phyloP scores from a whole-genome alignment of 2,888 invertebrate genomes.

The Oasisia sp. region DNA sequence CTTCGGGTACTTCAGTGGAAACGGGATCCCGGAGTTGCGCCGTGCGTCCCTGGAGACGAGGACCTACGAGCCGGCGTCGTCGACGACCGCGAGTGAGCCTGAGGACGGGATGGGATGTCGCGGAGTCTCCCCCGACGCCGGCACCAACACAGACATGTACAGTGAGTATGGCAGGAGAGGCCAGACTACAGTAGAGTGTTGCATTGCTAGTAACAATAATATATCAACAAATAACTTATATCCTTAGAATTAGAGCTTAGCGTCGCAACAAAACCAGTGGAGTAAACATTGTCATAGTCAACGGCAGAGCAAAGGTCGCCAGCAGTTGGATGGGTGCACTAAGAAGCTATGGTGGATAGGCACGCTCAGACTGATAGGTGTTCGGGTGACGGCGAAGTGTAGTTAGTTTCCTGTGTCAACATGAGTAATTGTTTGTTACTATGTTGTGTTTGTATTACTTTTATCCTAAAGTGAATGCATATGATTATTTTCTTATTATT shows the following conservation, averaged over 20 bases:
- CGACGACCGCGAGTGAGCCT: neutral
- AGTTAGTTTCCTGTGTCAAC: neutral
- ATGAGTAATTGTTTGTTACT: neutral
- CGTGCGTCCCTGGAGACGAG: neutral
- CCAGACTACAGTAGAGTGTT: neutral
- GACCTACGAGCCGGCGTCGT: neutral
- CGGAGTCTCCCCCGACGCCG: neutral
- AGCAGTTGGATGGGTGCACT: too few species aligned
- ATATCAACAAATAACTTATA: too few species aligned
- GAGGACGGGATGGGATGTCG: neutral
- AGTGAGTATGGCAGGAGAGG: neutral
- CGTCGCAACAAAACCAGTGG: too few species aligned
- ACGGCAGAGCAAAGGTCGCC: too few species aligned
- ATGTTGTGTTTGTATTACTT: neutral
- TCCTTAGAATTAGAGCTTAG: too few species aligned
- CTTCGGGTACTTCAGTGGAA: neutral
- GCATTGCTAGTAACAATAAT: neutral
- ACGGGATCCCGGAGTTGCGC: neutral
- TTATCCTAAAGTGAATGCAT: neutral
- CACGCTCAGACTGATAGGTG: too few species aligned
- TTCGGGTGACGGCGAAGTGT: too few species aligned
- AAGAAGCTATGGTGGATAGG: too few species aligned
- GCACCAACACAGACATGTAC: neutral
- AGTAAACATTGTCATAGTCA: too few species aligned
- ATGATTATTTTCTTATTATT: neutral